Evolutionary conservation across 92 coral and sea anemone genomes (phyloP), one percentile per base, ranked within the genome.

Genomic region (Epizoanthus scotinus): DNA sequence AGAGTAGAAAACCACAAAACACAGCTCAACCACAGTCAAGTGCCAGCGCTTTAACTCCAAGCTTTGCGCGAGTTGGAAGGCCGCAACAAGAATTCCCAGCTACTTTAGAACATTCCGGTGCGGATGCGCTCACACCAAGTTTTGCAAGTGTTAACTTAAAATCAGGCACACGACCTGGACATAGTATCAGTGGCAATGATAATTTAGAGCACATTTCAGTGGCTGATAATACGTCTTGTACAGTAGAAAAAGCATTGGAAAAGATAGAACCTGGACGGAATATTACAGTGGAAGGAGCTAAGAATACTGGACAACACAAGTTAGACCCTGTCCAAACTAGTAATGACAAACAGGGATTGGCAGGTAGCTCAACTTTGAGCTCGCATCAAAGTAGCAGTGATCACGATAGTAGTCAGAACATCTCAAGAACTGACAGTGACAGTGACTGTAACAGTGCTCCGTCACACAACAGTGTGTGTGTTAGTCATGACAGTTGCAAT

Each of bases 101-200:
- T 15, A 34, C 81, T 63, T 82, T 70, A 72, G 83, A 83, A 18
- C 64, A 64, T 64, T 83, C 87, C 0, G 78, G 89, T 10, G 71
- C 84, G 54, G 92, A 93, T 81, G 90, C 94, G 2, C 82, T 90
- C 58, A 85, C 85, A 73, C 93, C 94, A n/a, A 62, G 79, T 15
- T 57, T 70, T 85, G 86, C 89, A 25, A 77, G 40, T 5, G 19
- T 38, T 38, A 31, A 59, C n/a, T 57, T 59, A 55, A 59, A 27
- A 42, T 27, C 81, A n/a, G 53, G 44, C 40, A 20, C 55, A 10
- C 14, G 1, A 9, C 52, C 13, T 10, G 15, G 52, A 59, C 59
- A 20, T 34, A 38, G 34, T 75, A 38, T 60, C 59, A 4, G 8
- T 34, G 55, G 15, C 18, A 20, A 21, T 26, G 3, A 21, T 60